A percentile compares a stretch with the other conserved stretches of the same genome.
phyloP scores from a whole-genome alignment of 2,113 vertebrate species.

The Zingel zingel region DNA sequence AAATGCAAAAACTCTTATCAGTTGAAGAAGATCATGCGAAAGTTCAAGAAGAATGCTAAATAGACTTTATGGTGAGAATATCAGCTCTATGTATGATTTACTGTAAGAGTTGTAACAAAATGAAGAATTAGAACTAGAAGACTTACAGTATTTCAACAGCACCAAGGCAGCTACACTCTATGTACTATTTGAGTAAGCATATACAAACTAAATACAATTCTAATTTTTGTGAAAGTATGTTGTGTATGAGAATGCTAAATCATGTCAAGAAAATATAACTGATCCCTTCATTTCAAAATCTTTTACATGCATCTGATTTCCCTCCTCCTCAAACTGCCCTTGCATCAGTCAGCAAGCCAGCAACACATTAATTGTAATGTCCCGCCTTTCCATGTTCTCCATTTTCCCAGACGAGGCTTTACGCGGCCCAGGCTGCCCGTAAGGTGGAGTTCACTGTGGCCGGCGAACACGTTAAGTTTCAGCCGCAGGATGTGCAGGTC shows the following conservation, averaged over 20 bases:
- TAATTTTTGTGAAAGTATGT: background rate
- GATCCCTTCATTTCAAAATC: background rate
- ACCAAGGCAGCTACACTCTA: background rate
- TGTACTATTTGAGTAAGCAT: background rate
- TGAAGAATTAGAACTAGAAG: too few relatives aligned
- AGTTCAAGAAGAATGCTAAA: background rate
- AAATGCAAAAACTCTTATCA: background rate
- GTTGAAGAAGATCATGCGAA: background rate
- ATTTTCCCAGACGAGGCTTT: slow-evolving; percentile 89
- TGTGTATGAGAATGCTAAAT: background rate
- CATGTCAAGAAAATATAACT: background rate
- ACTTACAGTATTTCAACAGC: background rate
- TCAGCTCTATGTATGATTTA: background rate
- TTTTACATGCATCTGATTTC: background rate
- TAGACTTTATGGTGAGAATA: background rate
- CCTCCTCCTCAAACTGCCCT: background rate
- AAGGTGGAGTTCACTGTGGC: slow-evolving; percentile 79
- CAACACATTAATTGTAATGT: slow-evolving; percentile 47
- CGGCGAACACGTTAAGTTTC: slow-evolving; percentile 79
- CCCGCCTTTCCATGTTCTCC: slow-evolving; percentile 53
- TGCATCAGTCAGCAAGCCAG: background rate
- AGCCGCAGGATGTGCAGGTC: slow-evolving; percentile 92
- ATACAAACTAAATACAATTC: background rate
- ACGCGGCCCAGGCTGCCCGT: slow-evolving; percentile 91
- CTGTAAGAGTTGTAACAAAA: background rate